phyloP scores from a whole-genome alignment of 2,888 invertebrate species.

The Coenonympha arcania region DNA sequence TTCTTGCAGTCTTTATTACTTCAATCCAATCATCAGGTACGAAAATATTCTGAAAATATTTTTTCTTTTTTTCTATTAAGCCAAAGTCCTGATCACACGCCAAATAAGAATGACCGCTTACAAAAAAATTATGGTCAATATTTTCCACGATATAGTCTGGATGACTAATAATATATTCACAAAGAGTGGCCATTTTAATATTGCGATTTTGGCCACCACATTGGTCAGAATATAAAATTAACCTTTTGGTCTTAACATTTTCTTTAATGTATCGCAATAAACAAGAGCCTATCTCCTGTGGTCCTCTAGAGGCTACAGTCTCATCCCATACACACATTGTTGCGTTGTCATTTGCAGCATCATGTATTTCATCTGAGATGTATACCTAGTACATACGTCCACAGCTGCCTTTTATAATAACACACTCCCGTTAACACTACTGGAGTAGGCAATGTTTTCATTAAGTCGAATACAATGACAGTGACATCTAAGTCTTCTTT shows the following conservation, averaged over 20 bases:
- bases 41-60: not conserved
- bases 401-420: constrained; percentile 30
- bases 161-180: constrained; percentile 20
- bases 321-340: constrained; percentile 28
- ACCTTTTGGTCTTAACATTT: constrained; percentile 22
- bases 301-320: constrained; percentile 26
- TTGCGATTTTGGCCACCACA: constrained; percentile 34
- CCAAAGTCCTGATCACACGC: not conserved
- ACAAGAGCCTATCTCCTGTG: not conserved
- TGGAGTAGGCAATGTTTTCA: constrained; percentile 29
- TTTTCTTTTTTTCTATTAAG: not conserved
- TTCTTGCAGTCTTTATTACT: constrained; percentile 1
- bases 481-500: constrained; percentile 20
- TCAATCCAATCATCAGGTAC: not conserved
- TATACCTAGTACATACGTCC: constrained; percentile 15
- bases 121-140: not conserved
- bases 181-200: constrained; percentile 31
- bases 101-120: not conserved
- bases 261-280: not conserved
- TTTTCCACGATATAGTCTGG: not conserved
- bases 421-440: constrained; percentile 28
- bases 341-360: constrained; percentile 22
- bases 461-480: constrained; percentile 27
- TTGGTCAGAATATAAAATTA: constrained; percentile 31
- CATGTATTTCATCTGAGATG: no score